These are phyloP conservation scores for Muscicapa striata DNA, from an alignment of 2,797 vertebrate genomes.

Conservation along the genomic window DNA sequence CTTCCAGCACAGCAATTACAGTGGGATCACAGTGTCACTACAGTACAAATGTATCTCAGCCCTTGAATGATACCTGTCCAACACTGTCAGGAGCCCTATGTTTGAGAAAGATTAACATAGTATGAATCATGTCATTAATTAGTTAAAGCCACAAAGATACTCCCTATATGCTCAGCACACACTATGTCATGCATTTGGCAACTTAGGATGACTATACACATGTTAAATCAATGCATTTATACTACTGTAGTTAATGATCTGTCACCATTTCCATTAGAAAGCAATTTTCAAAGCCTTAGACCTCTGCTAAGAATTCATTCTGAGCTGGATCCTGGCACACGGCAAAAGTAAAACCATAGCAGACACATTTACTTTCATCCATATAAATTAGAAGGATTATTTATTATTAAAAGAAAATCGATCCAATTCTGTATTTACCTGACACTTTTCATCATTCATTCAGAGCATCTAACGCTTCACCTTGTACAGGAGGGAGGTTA, in stretches of 20 bases:
- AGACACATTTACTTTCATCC: slow-evolving; percentile 55
- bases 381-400: slow-evolving; percentile 46
- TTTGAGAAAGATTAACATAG: slow-evolving; percentile 28
- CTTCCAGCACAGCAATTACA: slow-evolving; percentile 65
- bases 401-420: slow-evolving; percentile 44
- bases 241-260: slow-evolving; percentile 71
- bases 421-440: slow-evolving; percentile 51
- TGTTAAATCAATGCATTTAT: slow-evolving; percentile 50
- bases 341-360: slow-evolving; percentile 60
- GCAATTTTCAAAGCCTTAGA: slow-evolving; percentile 76
- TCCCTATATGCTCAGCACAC: neutral
- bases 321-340: slow-evolving; percentile 60
- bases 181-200: slow-evolving; percentile 25
- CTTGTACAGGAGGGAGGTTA: slow-evolving; percentile 30
- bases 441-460: slow-evolving; percentile 33
- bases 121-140: neutral
- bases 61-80: slow-evolving; percentile 26
- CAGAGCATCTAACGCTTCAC: slow-evolving; percentile 7
- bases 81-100: neutral
- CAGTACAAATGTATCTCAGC: slow-evolving; percentile 7
- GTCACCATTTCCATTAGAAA: slow-evolving; percentile 77
- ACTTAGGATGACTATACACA: slow-evolving; percentile 10
- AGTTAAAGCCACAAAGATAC: slow-evolving; percentile 7
- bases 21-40: slow-evolving; percentile 2
- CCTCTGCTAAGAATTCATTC: slow-evolving; percentile 68